Evolutionary conservation across 2,797 vertebrate genomes (phyloP), one percentile per base, ranked within the genome.

Genomic region (Takifugu rubripes): DNA sequence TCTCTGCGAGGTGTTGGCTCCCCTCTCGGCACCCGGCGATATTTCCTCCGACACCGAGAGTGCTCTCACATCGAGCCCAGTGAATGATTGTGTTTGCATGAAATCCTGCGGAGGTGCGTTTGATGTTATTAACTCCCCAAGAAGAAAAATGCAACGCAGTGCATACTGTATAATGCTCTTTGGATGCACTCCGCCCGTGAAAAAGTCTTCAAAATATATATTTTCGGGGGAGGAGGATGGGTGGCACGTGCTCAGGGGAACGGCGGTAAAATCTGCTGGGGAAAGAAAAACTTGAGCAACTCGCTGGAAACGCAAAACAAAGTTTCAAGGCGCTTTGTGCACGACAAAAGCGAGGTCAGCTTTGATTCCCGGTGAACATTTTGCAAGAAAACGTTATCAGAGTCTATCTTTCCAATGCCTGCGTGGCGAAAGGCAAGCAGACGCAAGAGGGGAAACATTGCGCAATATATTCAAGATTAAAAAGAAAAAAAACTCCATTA

Each of bases 1-100:
- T 82, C 67, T 69, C 71, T 54, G 57, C 50, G 25, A 70, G 56
- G 69, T 61, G 46, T 69, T 75, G 42, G 31, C 42, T 51, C 52
- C 15, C 44, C 36, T 61, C 56, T 68, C 45, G 24, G 56, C 56
- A 7, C 50, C 54, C 25, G 40, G 60, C 40, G 24, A 21, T 54
- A 48, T 59, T 59, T 51, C 5, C 57, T 66, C 12, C 26, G 24
- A 29, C 44, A 16, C 56, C 48, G 49, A 49, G 54, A 56, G 65
- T 15, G 43, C 43, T 59, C 42, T 61, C 52, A 29, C 15, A 26
- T 49, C 44, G 49, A 70, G 63, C 50, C 43, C 63, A 70, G 63
- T 57, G 56, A 70, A 69, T 48, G 16, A 64, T 52, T 66, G 48
- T 50, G 61, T 68, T 62, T 72, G 56, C 48, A 51, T 61, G 71